These are phyloP conservation scores for Mythimna lalbum DNA, from an alignment of 2,888 invertebrate species.

Conservation along the genomic window DNA sequence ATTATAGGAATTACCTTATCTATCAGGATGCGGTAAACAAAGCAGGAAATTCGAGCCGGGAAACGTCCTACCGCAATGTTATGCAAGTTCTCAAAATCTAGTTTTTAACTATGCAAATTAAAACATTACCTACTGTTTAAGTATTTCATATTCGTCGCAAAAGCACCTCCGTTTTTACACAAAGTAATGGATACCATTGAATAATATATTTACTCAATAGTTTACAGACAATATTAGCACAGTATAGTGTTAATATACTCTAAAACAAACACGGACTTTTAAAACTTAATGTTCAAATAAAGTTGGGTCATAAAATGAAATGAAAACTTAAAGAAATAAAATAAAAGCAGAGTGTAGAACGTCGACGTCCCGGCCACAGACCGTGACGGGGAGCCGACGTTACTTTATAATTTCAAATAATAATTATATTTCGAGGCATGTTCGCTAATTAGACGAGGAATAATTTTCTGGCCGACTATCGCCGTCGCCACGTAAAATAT, in stretches of 20 bases:
- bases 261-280: conserved; percentile 33
- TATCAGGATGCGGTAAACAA: conserved; percentile 33
- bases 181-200: conserved; percentile 13
- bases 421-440: conserved; percentile 83
- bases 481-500: conserved; percentile 61
- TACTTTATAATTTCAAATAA: conserved; percentile 84
- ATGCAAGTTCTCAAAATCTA: not conserved
- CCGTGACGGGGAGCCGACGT: conserved; percentile 84
- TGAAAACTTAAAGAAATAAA: conserved; percentile 68
- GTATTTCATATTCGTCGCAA: not conserved
- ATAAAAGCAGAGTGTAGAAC: conserved; percentile 70
- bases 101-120: conserved; percentile 11
- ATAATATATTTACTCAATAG: conserved; percentile 4
- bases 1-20: conserved; percentile 15
- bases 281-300: conserved; percentile 40
- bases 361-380: conserved; percentile 80
- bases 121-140: not conserved
- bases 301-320: conserved; percentile 69
- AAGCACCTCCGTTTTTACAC: conserved; percentile 2
- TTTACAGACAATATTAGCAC: conserved; percentile 1
- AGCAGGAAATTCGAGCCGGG: conserved; percentile 18
- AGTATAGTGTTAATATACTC: conserved; percentile 24
- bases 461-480: conserved; percentile 69
- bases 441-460: conserved; percentile 81
- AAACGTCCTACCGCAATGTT: conserved; percentile 36